phyloP scores from a whole-genome alignment of 2,888 invertebrate genomes.

The Oscheius sp. region DNA sequence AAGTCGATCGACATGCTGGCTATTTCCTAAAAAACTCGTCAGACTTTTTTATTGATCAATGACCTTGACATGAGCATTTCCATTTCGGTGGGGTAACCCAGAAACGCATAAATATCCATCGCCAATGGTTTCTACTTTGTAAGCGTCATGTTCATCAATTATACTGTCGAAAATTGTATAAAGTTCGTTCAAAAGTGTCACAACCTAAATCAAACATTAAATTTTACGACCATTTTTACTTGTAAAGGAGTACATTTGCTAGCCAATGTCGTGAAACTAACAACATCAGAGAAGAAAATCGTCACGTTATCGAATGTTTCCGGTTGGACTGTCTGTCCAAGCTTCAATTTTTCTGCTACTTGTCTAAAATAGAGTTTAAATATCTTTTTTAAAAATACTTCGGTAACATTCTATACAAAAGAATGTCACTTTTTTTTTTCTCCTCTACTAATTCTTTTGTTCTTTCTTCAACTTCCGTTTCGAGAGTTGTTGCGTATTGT shows the following conservation, averaged over 20 bases:
- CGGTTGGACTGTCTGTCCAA: slow-evolving; percentile 63
- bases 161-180: slow-evolving; percentile 67
- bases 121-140: slow-evolving; percentile 64
- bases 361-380: slow-evolving; percentile 46
- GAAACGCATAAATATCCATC: slow-evolving; percentile 52
- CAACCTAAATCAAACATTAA: slow-evolving; percentile 46
- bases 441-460: slow-evolving; percentile 64
- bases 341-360: slow-evolving; percentile 65
- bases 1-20: slow-evolving; percentile 44
- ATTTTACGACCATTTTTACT: slow-evolving; percentile 21
- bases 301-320: slow-evolving; percentile 62
- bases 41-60: background rate
- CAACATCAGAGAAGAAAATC: slow-evolving; percentile 66
- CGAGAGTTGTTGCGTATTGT: slow-evolving; percentile 55
- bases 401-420: slow-evolving; percentile 63
- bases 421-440: slow-evolving; percentile 61
- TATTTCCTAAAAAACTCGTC: slow-evolving; percentile 9
- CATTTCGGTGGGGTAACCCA: slow-evolving; percentile 49
- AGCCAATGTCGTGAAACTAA: slow-evolving; percentile 60
- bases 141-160: slow-evolving; percentile 65
- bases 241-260: slow-evolving; percentile 62
- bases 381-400: slow-evolving; percentile 37
- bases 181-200: slow-evolving; percentile 66
- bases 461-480: slow-evolving; percentile 59
- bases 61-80: slow-evolving; percentile 39